Evolutionary conservation across 2,797 vertebrate genomes (phyloP).

Genomic region (Telmatherina bonti): DNA sequence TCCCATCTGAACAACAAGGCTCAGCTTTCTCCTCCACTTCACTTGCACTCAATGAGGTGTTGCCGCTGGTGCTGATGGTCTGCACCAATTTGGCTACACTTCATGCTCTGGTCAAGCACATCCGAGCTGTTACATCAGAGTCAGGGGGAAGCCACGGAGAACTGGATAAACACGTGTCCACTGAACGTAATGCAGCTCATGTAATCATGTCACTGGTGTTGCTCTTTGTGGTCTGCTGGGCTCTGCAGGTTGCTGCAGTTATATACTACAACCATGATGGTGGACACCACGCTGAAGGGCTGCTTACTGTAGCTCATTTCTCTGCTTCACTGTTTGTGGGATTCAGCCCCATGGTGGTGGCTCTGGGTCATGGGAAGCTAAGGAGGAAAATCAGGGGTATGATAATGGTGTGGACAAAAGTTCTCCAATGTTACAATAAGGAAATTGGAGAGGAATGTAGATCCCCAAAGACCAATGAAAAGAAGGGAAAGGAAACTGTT

Average conservation of each 20-base stretch:
- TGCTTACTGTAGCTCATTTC: slow-evolving; percentile 85
- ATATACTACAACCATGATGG: slow-evolving; percentile 85
- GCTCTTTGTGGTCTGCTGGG: slow-evolving; percentile 86
- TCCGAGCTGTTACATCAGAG: slow-evolving; percentile 71
- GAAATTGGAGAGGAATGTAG: neutral
- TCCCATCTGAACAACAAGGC: slow-evolving; percentile 76
- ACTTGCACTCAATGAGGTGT: slow-evolving; percentile 82
- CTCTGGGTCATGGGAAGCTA: slow-evolving; percentile 85
- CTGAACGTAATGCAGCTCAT: slow-evolving; percentile 82
- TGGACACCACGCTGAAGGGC: slow-evolving; percentile 73
- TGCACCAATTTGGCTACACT: slow-evolving; percentile 82
- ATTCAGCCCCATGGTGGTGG: slow-evolving; percentile 86
- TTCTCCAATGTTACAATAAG: slow-evolving; percentile 43
- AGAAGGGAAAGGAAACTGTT: slow-evolving; percentile 39
- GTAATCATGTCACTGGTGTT: slow-evolving; percentile 83
- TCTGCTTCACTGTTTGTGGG: slow-evolving; percentile 84
- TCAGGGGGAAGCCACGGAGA: slow-evolving; percentile 56
- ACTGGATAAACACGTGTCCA: slow-evolving; percentile 73
- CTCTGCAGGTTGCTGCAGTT: slow-evolving; percentile 83
- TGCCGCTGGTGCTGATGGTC: slow-evolving; percentile 85
- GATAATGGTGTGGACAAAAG: slow-evolving; percentile 50
- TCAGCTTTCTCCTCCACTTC: slow-evolving; percentile 80
- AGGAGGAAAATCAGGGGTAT: slow-evolving; percentile 73
- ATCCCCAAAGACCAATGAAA: slow-evolving; percentile 20
- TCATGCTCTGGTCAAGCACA: slow-evolving; percentile 81